Evolutionary conservation across 64 coral and sea anemone species (phyloP), one percentile per base, ranked within the genome.

Genomic region (Astreopora myriophthalma): DNA sequence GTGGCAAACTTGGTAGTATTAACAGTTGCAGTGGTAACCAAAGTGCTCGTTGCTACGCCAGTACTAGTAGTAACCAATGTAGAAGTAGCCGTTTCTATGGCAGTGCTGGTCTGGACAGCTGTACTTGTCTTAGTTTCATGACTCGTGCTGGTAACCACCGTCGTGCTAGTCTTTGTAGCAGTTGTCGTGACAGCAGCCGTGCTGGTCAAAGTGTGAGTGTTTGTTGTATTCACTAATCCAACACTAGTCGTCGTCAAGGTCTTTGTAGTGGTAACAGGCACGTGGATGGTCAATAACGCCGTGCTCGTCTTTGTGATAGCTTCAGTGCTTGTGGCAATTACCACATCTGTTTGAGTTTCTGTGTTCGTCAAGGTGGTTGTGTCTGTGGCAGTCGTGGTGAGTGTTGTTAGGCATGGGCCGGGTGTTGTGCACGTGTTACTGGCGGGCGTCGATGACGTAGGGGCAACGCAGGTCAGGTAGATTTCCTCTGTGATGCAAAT

Each of bases 21-120:
- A 26, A 83, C 31, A 25, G 31, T 89, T 12, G 87, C 87, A 14
- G 87, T 89, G 8, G 76, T 33, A 14, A 79, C 28, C 17, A n/a
- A 19, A 31, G 87, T 79, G 57, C 79, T 83, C 8, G 79, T 83
- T 65, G 57, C n/a, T 16, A 63, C 34, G 37, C 79, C 79, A 25
- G 79, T 83, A 14, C 75, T 79, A 0, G 75, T 79, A 3, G 49
- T 55, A 17, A 52, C 76, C 51, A 75, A 35, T 19, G 51, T 88
- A 6, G 71, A 61, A 12, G 58, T 70, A 20, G 34, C 49, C 1
- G 39, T 87, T 52, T 24, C 79, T n/a, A 57, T 65, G 3, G 79
- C 70, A 35, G 32, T 36, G 33, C 70, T 63, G 36, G 33, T 83
- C 9, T n/a, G 10, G 13, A 83, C 32, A 83, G 52, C 79, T 34